Percentiles rank a stretch among this genome's conserved stretches.
Conservation (phyloP, 2,888 invertebrate genomes). For the Mylabris sibirica region DNA sequence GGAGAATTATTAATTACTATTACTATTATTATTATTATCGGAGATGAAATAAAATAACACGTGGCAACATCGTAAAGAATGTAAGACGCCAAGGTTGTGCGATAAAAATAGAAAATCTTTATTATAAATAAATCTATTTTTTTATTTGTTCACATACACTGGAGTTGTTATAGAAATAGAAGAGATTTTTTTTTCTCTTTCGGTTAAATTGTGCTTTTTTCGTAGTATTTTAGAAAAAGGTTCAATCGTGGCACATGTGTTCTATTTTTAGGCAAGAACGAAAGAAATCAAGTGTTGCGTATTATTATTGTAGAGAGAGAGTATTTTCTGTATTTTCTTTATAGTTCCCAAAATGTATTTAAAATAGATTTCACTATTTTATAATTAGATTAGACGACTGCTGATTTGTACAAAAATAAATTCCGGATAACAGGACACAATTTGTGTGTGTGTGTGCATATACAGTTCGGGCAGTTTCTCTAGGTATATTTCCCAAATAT, state of each 20-base stretch:
- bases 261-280: neutral
- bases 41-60: constrained; percentile 37
- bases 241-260: constrained; percentile 3
- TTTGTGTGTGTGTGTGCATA: too few relatives aligned
- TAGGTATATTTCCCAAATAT: too few relatives aligned
- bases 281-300: constrained; percentile 33
- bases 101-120: constrained; percentile 61
- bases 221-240: neutral
- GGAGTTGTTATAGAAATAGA: constrained; percentile 6
- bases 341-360: constrained; percentile 30
- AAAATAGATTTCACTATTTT: constrained; percentile 44
- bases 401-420: constrained; percentile 39
- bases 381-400: constrained; percentile 41
- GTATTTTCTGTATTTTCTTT: constrained; percentile 35
- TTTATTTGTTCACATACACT: constrained; percentile 31
- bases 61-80: constrained; percentile 58
- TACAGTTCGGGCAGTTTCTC: too few relatives aligned
- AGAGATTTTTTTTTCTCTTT: neutral
- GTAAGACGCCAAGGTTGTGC: constrained; percentile 59
- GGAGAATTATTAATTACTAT: constrained; percentile 45
- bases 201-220: neutral
- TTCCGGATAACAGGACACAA: neutral
- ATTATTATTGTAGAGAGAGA: neutral
- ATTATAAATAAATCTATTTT: constrained; percentile 61
- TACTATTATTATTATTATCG: constrained; percentile 39